Percentiles rank a stretch among this genome's conserved stretches.
These are phyloP conservation scores for Hypomecis atomaria DNA, from an alignment of 2,888 invertebrate species.

Conservation along the genomic window DNA sequence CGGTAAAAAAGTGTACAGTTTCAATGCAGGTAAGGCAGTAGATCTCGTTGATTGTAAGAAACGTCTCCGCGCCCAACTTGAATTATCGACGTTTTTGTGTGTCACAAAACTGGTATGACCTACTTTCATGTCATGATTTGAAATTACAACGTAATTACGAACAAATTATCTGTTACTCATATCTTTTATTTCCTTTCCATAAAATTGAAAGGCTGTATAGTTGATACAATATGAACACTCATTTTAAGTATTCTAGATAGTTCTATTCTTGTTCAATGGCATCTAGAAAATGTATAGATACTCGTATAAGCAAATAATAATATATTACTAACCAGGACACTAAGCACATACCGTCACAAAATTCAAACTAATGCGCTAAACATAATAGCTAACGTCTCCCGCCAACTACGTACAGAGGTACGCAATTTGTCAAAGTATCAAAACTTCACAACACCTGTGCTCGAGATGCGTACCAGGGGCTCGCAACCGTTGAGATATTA, in stretches of 20 bases:
- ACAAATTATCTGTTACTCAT: no score
- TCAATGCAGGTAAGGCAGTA: conserved; percentile 64
- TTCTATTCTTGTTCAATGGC: not conserved
- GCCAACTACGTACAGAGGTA: conserved; percentile 37
- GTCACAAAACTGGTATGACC: conserved; percentile 60
- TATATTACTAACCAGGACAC: not conserved
- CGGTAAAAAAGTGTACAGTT: conserved; percentile 67
- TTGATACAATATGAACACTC: no score
- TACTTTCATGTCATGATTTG: conserved; percentile 48
- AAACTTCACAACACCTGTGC: conserved; percentile 50
- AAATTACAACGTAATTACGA: conserved; percentile 56
- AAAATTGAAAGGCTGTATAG: no score
- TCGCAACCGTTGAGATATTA: conserved; percentile 65
- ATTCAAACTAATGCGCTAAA: conserved; percentile 11
- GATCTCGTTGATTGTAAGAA: conserved; percentile 81
- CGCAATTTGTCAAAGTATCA: conserved; percentile 48
- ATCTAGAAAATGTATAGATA: not conserved
- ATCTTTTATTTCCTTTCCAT: no score
- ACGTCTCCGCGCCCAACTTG: conserved; percentile 71
- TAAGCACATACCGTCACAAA: not conserved
- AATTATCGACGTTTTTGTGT: conserved; percentile 80
- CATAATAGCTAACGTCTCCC: conserved; percentile 28
- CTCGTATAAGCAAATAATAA: not conserved
- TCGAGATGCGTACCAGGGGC: conserved; percentile 59
- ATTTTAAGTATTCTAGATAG: no score